Percentiles rank a stretch among this genome's conserved stretches.
Conservation (phyloP, 2,797 vertebrate genomes). For the Rhinoraja longicauda region DNA sequence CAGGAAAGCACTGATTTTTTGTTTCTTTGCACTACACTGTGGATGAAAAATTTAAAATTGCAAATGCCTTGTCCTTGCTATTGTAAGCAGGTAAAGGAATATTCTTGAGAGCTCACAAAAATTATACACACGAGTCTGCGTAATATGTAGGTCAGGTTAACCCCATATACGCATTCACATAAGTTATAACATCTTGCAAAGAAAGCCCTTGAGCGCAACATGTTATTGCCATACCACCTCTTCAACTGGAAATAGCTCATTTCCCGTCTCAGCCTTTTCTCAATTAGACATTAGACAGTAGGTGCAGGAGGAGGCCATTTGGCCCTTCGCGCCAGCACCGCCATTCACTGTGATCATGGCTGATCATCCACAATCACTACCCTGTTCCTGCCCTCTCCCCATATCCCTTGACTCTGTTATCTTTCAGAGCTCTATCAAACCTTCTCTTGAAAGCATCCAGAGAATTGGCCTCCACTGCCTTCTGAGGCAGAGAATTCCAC, state of each 20-base stretch:
- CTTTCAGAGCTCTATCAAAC: no score
- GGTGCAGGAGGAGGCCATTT: no score
- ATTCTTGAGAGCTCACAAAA: neutral
- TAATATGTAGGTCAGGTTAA: neutral
- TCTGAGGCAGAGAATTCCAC: no score
- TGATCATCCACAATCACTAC: no score
- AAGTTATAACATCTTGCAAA: neutral
- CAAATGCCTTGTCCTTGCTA: neutral
- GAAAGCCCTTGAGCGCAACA: neutral
- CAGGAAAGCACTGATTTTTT: conserved; percentile 58
- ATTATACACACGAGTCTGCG: neutral
- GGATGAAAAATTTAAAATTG: conserved; percentile 48
- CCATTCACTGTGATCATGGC: no score
- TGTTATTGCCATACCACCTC: conserved; percentile 50
- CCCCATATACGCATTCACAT: neutral
- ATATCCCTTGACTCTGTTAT: no score
- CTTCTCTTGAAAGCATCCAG: no score
- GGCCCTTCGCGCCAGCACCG: no score
- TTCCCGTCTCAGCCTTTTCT: neutral
- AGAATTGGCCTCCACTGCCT: no score
- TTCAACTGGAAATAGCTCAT: neutral
- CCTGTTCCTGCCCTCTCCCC: no score
- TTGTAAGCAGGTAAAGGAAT: conserved; percentile 15
- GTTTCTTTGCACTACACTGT: conserved; percentile 63
- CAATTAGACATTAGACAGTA: no score